Percentiles rank a stretch among this genome's conserved stretches.
Conservation (phyloP, 2,888 invertebrate species). For the Pediacus dermestoides region DNA sequence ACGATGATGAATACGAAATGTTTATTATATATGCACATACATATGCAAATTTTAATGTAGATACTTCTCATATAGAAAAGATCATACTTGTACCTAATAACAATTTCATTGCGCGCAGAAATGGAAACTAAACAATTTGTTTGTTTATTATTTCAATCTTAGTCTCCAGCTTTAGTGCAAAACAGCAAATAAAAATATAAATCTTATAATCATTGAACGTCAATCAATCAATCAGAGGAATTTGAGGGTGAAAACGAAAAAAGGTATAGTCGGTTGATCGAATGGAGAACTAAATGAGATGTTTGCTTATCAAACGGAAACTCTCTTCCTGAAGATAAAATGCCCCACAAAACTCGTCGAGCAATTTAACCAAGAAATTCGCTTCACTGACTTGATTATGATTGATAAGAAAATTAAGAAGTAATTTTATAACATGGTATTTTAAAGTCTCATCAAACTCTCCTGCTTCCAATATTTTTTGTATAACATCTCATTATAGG, state of each 20-base stretch:
- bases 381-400: slow-evolving; percentile 50
- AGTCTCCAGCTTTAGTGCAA: no score
- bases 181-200: no score
- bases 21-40: no score
- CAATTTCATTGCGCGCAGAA: no score
- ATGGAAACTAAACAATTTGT: no score
- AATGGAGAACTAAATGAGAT: slow-evolving; percentile 43
- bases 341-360: slow-evolving; percentile 43
- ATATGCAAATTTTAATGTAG: no score
- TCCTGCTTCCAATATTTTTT: slow-evolving; percentile 2
- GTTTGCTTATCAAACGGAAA: slow-evolving; percentile 48
- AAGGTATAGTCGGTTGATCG: slow-evolving; percentile 16
- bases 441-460: slow-evolving; percentile 8
- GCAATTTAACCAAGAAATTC: slow-evolving; percentile 47
- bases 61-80: no score
- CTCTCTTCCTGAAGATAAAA: slow-evolving; percentile 47
- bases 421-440: slow-evolving; percentile 23
- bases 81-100: no score
- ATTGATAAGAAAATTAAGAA: slow-evolving; percentile 50
- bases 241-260: slow-evolving; percentile 11
- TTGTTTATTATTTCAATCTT: no score
- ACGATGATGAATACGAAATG: no score
- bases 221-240: slow-evolving; percentile 28
- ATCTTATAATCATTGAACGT: slow-evolving; percentile 23
- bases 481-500: no score